Percentiles rank a stretch among this genome's conserved stretches.
Evolutionary conservation across 1,140 invertebrate species (phyloP).

Genomic region (Coenobita brevimanus): DNA sequence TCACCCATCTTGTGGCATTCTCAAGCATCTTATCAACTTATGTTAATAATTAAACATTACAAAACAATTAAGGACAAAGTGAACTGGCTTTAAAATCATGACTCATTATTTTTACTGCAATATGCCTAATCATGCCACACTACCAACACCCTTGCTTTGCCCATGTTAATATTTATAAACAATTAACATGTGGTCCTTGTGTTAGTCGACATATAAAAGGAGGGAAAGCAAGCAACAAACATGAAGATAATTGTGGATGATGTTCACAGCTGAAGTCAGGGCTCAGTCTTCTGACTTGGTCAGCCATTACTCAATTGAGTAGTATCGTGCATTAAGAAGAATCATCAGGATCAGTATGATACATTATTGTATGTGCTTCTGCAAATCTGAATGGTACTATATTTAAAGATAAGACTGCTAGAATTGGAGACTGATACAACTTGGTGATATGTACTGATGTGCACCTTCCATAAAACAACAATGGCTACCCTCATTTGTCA

Average conservation of each 20-base stretch:
- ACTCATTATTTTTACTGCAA: not conserved
- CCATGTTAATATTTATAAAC: constrained; percentile 59
- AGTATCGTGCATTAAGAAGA: too few relatives aligned
- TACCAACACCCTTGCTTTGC: constrained; percentile 63
- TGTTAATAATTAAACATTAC: not conserved
- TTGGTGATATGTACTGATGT: too few relatives aligned
- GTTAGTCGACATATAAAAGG: constrained; percentile 49
- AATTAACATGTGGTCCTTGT: constrained; percentile 61
- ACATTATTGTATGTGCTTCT: too few relatives aligned
- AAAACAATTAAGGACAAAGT: not conserved
- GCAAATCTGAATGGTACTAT: too few relatives aligned
- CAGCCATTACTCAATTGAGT: too few relatives aligned
- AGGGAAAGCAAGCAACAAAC: constrained; percentile 64
- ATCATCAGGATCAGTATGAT: too few relatives aligned
- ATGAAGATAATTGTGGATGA: constrained; percentile 37
- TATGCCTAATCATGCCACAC: constrained; percentile 8
- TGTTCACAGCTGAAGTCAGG: constrained; percentile 48
- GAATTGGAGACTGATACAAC: too few relatives aligned
- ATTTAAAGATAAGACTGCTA: too few relatives aligned
- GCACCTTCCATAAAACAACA: too few relatives aligned
- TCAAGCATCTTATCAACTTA: not conserved
- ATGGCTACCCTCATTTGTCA: too few relatives aligned
- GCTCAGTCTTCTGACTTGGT: not conserved
- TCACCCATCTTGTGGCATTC: not conserved
- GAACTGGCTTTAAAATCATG: not conserved